Percentiles rank a stretch among this genome's conserved stretches.
Evolutionary conservation across 2,797 vertebrate species (phyloP).

Genomic region (Sparus aurata): DNA sequence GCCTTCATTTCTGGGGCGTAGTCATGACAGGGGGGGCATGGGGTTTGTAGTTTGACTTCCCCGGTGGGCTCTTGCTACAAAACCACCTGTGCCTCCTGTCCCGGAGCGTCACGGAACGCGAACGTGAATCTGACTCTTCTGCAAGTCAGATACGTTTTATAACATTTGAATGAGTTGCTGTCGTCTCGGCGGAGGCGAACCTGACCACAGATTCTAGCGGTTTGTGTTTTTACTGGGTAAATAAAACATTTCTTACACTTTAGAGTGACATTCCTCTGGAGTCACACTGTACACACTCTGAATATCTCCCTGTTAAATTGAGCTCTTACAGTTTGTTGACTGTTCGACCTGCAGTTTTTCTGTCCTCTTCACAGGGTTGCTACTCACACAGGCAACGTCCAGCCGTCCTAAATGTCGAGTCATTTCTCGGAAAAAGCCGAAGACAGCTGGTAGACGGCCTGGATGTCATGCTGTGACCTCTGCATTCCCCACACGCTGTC

Average conservation of each 20-base stretch:
- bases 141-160: not conserved
- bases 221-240: constrained; percentile 16
- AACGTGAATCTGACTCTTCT: not conserved
- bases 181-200: no score
- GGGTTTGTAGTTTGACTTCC: not conserved
- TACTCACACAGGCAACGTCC: constrained; percentile 25
- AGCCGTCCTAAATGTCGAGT: constrained; percentile 9
- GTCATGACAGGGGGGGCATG: no score
- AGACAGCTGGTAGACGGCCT: constrained; percentile 19
- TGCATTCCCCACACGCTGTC: constrained; percentile 4
- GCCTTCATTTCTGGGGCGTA: no score
- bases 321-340: not conserved
- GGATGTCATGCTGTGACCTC: constrained; percentile 51
- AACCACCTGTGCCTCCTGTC: not conserved
- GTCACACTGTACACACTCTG: not conserved
- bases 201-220: not conserved
- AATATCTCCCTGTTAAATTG: constrained; percentile 4
- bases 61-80: no score
- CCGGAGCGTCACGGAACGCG: no score
- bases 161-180: not conserved
- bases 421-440: constrained; percentile 10
- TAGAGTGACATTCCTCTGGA: constrained; percentile 41
- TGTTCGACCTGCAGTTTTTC: constrained; percentile 18
- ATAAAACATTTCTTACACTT: constrained; percentile 34
- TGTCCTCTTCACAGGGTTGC: constrained; percentile 20